Evolutionary conservation across 2,888 invertebrate genomes (phyloP).

Genomic region (Callimorpha dominula): DNA sequence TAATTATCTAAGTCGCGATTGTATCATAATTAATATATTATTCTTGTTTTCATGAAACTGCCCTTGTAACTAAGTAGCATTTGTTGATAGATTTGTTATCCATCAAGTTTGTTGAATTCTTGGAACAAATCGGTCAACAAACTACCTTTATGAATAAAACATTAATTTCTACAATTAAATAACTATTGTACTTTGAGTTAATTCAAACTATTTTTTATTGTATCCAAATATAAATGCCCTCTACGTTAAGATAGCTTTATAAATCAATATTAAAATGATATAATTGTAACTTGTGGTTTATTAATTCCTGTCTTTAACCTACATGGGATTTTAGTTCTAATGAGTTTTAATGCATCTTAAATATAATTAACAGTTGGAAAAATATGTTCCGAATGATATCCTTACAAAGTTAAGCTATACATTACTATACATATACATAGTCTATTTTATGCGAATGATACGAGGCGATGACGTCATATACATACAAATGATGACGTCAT

Average conservation of each 20-base stretch:
- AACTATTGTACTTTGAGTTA: conserved; percentile 27
- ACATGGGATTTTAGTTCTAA: conserved; percentile 36
- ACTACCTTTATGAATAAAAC: not conserved
- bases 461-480: conserved; percentile 50
- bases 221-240: conserved; percentile 44
- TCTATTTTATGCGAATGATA: conserved; percentile 80
- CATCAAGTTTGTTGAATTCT: not conserved
- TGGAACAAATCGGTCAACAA: not conserved
- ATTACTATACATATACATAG: conserved; percentile 65
- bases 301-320: conserved; percentile 41
- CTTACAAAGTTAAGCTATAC: conserved; percentile 69
- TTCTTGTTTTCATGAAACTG: not conserved
- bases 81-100: conserved; percentile 4
- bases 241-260: conserved; percentile 28
- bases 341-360: conserved; percentile 55
- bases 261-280: conserved; percentile 40
- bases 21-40: not conserved
- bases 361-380: conserved; percentile 76
- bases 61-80: not conserved
- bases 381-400: conserved; percentile 78
- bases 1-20: not conserved
- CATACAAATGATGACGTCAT: conserved; percentile 19
- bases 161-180: conserved; percentile 11
- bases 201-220: conserved; percentile 7
- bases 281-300: conserved; percentile 34